Conservation (phyloP, 2,113 vertebrate species). For the Xenopus laevis region DNA sequence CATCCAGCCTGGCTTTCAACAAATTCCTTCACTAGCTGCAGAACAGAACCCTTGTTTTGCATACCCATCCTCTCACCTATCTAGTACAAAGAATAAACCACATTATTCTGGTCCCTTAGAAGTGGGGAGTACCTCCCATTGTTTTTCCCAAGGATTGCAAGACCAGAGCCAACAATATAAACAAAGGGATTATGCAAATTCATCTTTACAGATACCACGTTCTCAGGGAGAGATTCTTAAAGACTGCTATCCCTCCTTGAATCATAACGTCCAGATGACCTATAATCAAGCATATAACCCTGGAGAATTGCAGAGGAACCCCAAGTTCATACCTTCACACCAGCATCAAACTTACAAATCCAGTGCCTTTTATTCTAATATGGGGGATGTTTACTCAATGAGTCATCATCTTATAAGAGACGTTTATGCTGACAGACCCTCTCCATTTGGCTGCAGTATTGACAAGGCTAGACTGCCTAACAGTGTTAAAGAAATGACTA, state of each 20-base stretch:
- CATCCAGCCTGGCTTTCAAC: conserved; percentile 4
- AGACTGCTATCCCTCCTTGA: conserved; percentile 57
- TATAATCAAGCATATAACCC: conserved; percentile 64
- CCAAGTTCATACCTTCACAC: conserved; percentile 46
- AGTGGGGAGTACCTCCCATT: background rate
- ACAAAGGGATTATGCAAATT: conserved; percentile 3
- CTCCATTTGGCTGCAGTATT: background rate
- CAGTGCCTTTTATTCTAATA: background rate
- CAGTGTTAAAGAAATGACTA: background rate
- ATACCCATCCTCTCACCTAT: conserved; percentile 42
- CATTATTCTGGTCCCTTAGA: conserved; percentile 46
- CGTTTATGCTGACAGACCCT: background rate
- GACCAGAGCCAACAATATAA: background rate
- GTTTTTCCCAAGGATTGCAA: background rate
- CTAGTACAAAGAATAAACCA: conserved; percentile 48
- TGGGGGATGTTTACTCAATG: conserved; percentile 10
- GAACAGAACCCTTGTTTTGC: conserved; percentile 60
- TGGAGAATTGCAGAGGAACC: conserved; percentile 52
- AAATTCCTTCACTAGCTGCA: conserved; percentile 48
- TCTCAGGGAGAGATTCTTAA: conserved; percentile 39
- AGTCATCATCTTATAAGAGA: background rate
- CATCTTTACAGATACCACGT: background rate
- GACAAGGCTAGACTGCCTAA: background rate
- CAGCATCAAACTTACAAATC: conserved; percentile 41
- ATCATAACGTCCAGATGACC: conserved; percentile 62